Evolutionary conservation across 2,888 invertebrate species (phyloP).

Genomic region (Furcula furcula): DNA sequence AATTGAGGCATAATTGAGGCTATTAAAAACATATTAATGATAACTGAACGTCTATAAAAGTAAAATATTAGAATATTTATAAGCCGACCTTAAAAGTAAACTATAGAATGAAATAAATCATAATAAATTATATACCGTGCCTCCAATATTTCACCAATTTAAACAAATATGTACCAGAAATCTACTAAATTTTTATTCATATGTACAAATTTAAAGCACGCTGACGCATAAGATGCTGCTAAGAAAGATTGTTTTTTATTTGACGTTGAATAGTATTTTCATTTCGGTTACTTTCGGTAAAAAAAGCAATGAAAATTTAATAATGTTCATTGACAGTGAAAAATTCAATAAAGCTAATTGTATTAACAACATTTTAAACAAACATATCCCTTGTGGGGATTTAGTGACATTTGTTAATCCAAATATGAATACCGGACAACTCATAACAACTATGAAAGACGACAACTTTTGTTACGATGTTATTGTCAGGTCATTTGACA

Average conservation of each 20-base stretch:
- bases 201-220: not conserved
- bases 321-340: not conserved
- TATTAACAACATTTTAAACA: conserved; percentile 29
- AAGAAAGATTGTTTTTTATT: not conserved
- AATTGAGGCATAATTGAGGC: no score
- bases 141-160: not conserved
- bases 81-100: no score
- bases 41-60: no score
- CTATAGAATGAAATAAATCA: not conserved
- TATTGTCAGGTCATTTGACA: conserved; percentile 30
- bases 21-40: no score
- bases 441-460: conserved; percentile 27
- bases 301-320: not conserved
- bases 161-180: not conserved
- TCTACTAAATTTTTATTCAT: not conserved
- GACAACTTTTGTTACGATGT: conserved; percentile 33
- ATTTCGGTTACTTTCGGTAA: not conserved
- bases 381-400: conserved; percentile 33
- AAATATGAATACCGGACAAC: conserved; percentile 16
- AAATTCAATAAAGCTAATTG: conserved; percentile 16
- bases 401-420: conserved; percentile 32
- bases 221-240: not conserved
- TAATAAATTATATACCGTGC: not conserved
- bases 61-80: no score
- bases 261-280: not conserved